Evolutionary conservation across 35 echinoderm and acorn worm species (phyloP), one percentile per base, ranked within the genome.

Genomic region (Strongylocentrotus purpuratus): DNA sequence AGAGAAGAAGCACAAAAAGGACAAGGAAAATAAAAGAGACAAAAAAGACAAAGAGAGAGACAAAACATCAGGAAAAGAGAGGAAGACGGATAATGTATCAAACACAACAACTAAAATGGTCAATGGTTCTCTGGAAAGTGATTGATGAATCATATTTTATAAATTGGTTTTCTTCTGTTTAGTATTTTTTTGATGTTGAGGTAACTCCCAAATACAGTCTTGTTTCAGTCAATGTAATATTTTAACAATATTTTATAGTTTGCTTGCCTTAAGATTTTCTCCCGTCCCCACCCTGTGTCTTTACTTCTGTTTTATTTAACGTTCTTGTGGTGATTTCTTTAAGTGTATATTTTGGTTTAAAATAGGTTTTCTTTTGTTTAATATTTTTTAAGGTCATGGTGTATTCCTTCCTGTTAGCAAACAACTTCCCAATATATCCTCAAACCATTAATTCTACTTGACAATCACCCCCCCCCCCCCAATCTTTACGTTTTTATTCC

Each of bases 1-100:
- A 46, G 41, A 70, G 2, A 95, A 33, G 47, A 93, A 90, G 22
- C 86, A 95, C 32, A 95, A 61, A 85, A 95, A 93, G 94, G 47
- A 95, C 32, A 32, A 91, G 8, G 47, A 61, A 61, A 55, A 95
- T 20, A 93, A 95, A 33, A 92, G 33, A 48, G 32, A 85, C 47
- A 70, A 95, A 61, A 47, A 92, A 33, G 45, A 60, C 32, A 95
- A 92, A 92, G 59, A 95, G 18, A 60, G 31, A 71, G 70, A 95
- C 5, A 61, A 71, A 47, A 18, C 22, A 15, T 92, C 50, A 45
- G 33, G 15, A 28, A 78, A 65, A 47, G 60, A 45, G 88, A 46
- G 86, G 32, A 90, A 41, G 58, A 92, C 89, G 10, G 22, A 89
- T 46, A 17, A 92, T 25, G 7, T 18, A 92, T 20, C 28, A 78